Conservation (phyloP, 2,797 vertebrate genomes). For the Petrocephalus schoutedeni region DNA sequence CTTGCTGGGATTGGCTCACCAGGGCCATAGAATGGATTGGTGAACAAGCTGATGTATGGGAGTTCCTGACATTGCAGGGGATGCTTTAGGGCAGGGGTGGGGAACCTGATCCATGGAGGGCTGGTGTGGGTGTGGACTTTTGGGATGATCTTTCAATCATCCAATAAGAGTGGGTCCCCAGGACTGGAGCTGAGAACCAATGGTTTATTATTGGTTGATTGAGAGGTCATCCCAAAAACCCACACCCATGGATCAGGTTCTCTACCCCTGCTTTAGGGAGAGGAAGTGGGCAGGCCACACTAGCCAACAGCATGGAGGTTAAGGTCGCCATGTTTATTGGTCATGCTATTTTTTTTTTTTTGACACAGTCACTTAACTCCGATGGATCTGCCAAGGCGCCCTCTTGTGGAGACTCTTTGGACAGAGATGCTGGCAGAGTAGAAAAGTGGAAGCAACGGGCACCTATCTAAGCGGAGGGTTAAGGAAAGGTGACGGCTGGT, state of each 20-base stretch:
- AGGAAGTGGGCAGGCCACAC: not conserved
- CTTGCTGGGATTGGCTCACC: not conserved
- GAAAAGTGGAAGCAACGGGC: not conserved
- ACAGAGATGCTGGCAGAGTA: not conserved
- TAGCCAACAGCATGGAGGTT: not conserved
- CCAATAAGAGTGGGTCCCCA: too few relatives aligned
- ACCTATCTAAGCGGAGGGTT: not conserved
- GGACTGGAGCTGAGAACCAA: too few relatives aligned
- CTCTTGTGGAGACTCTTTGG: not conserved
- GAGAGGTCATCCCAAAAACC: too few relatives aligned
- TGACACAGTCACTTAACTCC: not conserved
- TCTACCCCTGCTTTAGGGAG: not conserved
- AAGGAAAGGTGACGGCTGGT: not conserved
- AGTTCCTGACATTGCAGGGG: not conserved
- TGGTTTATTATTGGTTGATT: too few relatives aligned
- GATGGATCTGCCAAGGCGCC: not conserved
- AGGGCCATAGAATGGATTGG: not conserved
- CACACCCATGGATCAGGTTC: too few relatives aligned
- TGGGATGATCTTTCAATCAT: too few relatives aligned
- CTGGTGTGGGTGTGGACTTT: too few relatives aligned
- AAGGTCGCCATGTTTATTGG: not conserved
- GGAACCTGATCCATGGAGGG: too few relatives aligned
- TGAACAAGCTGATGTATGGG: not conserved
- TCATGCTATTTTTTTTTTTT: not conserved
- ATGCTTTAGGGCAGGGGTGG: not conserved